Conservation (phyloP, 2,113 vertebrate genomes). For the Cacatua alba region DNA sequence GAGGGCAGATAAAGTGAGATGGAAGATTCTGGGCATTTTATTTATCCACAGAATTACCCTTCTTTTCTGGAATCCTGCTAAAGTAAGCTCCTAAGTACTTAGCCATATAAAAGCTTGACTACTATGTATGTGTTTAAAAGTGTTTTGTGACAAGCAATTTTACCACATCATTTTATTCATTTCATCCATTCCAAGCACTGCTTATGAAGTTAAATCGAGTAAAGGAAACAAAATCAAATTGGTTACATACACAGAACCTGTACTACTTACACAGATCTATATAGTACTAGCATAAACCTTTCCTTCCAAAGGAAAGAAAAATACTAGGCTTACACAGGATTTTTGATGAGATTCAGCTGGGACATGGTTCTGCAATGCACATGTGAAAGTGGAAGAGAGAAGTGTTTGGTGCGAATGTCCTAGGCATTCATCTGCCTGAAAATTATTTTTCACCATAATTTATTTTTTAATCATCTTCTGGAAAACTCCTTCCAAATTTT, state of each 20-base stretch:
- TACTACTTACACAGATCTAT: not conserved
- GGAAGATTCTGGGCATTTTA: not conserved
- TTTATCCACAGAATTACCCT: not conserved
- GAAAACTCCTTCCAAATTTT: not conserved
- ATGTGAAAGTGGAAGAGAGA: not conserved
- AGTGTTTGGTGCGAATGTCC: not conserved
- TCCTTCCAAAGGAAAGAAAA: not conserved
- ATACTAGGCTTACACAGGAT: not conserved
- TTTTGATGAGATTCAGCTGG: conserved; percentile 18
- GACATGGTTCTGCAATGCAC: not conserved
- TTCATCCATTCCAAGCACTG: not conserved
- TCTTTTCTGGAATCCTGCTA: not conserved
- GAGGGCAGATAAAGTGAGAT: not conserved
- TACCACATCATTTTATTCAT: not conserved
- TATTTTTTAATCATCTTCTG: not conserved
- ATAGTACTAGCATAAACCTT: not conserved
- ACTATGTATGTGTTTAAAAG: not conserved
- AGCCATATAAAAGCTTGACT: not conserved
- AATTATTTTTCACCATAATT: not conserved
- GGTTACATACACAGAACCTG: not conserved
- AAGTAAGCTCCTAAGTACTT: not conserved
- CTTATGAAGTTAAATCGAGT: not conserved
- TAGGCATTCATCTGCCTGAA: not conserved
- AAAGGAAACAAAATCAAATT: not conserved
- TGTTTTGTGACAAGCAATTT: not conserved